These are phyloP conservation scores for Astropecten irregularis DNA, from an alignment of 53 echinoderm and acorn worm species.

Conservation along the genomic window DNA sequence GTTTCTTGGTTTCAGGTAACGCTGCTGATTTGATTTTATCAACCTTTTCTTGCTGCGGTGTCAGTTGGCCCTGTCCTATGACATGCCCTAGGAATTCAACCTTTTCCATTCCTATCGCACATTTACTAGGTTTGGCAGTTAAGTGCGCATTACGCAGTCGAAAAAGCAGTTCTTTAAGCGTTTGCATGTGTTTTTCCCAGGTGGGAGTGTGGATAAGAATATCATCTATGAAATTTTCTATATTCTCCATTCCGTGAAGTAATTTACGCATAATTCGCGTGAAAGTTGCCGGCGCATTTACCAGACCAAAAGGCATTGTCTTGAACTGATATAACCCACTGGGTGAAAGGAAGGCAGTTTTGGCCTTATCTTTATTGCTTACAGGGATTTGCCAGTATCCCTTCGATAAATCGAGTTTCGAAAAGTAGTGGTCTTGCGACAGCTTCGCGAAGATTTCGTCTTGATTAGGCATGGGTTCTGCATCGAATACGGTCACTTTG, in stretches of 20 bases:
- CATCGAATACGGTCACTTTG: slow-evolving; percentile 66
- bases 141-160: slow-evolving; percentile 26
- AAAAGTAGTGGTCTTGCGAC: slow-evolving; percentile 50
- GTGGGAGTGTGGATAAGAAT: slow-evolving; percentile 56
- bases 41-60: slow-evolving; percentile 45
- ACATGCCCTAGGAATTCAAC: slow-evolving; percentile 44
- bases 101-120: background rate
- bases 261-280: slow-evolving; percentile 46
- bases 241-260: slow-evolving; percentile 10
- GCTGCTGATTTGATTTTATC: slow-evolving; percentile 6
- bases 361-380: slow-evolving; percentile 17
- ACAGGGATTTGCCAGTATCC: slow-evolving; percentile 73
- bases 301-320: slow-evolving; percentile 61
- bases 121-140: slow-evolving; percentile 34
- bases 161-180: background rate
- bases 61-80: slow-evolving; percentile 19
- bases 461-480: slow-evolving; percentile 63
- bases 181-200: slow-evolving; percentile 28
- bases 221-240: slow-evolving; percentile 38
- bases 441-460: slow-evolving; percentile 69
- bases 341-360: slow-evolving; percentile 53
- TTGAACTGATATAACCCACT: slow-evolving; percentile 48
- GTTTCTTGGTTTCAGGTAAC: slow-evolving; percentile 28
- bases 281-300: slow-evolving; percentile 68
- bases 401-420: slow-evolving; percentile 63